These are phyloP conservation scores for Limosa lapponica DNA, from an alignment of 2,797 vertebrate genomes.

Conservation along the genomic window DNA sequence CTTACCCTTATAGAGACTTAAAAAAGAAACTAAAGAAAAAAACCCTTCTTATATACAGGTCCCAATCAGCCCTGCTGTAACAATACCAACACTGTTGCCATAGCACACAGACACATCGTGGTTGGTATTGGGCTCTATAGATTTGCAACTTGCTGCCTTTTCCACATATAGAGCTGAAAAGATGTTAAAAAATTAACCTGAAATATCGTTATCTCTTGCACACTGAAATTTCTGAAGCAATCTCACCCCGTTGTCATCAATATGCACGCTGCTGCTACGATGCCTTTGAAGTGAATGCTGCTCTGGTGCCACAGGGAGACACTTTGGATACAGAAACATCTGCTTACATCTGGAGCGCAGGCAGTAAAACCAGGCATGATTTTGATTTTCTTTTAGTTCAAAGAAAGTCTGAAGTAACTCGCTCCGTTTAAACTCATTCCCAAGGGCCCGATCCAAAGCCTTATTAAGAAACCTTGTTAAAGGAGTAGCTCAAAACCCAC, in stretches of 20 bases:
- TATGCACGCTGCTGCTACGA: not conserved
- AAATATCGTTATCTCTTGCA: not conserved
- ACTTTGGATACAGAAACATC: conserved; percentile 14
- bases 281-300: not conserved
- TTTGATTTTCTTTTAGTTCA: conserved; percentile 40
- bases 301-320: not conserved
- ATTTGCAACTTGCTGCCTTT: not conserved
- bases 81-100: not conserved
- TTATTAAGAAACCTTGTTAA: conserved; percentile 1
- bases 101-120: not conserved
- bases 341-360: conserved; percentile 35
- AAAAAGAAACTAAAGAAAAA: not conserved
- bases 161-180: not conserved
- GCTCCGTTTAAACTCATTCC: not conserved
- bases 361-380: conserved; percentile 5
- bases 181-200: not conserved
- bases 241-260: not conserved
- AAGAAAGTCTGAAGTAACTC: conserved; percentile 9
- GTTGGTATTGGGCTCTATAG: not conserved
- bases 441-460: conserved; percentile 18
- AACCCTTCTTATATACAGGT: not conserved
- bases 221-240: not conserved
- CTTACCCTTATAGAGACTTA: not conserved
- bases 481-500: not conserved
- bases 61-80: not conserved